phyloP scores from a whole-genome alignment of 2,797 vertebrate species.

The Glossophaga mutica region DNA sequence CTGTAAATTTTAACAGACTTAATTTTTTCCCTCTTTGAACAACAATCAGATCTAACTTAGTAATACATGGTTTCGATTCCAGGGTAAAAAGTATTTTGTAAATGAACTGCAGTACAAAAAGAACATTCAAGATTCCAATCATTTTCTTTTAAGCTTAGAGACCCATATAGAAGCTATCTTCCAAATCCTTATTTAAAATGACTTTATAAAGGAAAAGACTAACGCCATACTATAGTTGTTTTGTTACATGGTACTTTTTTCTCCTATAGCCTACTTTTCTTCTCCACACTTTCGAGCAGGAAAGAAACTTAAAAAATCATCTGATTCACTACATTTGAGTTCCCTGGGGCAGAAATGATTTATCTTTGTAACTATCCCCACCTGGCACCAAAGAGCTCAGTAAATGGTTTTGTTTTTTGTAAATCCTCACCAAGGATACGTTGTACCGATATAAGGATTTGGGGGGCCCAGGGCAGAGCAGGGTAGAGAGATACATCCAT shows the following conservation, averaged over 20 bases:
- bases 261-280: neutral
- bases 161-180: neutral
- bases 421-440: neutral
- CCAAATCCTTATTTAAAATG: conserved; percentile 1
- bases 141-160: conserved; percentile 18
- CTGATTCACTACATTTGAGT: conserved; percentile 23
- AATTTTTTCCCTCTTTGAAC: neutral
- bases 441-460: neutral
- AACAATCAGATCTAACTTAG: rapidly evolving
- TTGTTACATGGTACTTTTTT: neutral
- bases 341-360: neutral
- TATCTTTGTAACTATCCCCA: neutral
- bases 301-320: conserved; percentile 50
- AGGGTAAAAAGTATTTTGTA: neutral
- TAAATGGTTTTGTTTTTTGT: neutral
- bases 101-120: conserved; percentile 36
- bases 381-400: neutral
- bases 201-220: conserved; percentile 25
- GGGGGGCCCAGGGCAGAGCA: no score
- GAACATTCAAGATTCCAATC: neutral
- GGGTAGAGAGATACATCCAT: no score
- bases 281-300: conserved; percentile 20
- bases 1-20: neutral
- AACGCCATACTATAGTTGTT: neutral
- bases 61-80: neutral